These are phyloP conservation scores for Pelusios castaneus DNA, from an alignment of 2,113 vertebrate genomes.

Conservation along the genomic window DNA sequence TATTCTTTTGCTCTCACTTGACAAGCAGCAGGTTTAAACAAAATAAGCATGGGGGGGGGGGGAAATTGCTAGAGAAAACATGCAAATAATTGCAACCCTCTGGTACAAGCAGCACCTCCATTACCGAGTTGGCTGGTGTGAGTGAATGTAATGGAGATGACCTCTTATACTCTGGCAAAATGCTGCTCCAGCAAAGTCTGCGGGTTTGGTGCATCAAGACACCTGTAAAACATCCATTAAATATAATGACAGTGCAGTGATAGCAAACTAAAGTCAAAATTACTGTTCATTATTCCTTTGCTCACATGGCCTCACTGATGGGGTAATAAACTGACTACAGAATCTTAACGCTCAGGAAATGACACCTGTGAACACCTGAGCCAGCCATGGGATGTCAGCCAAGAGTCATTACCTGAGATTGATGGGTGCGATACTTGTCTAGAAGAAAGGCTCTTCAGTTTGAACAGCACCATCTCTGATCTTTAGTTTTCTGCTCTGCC, in stretches of 20 bases:
- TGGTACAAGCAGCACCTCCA: rapidly evolving
- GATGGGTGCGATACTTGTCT: background rate
- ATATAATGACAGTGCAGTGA: background rate
- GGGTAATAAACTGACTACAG: rapidly evolving
- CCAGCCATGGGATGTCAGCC: background rate
- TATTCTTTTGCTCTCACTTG: background rate
- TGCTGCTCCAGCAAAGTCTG: background rate
- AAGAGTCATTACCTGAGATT: background rate
- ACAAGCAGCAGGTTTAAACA: background rate
- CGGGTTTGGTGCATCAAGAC: background rate
- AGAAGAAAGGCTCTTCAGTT: background rate
- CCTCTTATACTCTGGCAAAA: background rate
- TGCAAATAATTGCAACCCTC: background rate
- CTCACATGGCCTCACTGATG: rapidly evolving
- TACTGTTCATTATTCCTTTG: background rate
- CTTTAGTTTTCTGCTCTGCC: background rate
- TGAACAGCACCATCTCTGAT: background rate
- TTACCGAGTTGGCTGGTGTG: background rate
- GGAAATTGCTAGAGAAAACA: background rate
- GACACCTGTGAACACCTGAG: background rate
- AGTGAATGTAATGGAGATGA: background rate
- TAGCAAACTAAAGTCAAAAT: background rate
- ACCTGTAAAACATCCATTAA: background rate
- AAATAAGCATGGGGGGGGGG: too few relatives aligned
- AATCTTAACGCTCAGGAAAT: rapidly evolving